Conservation (phyloP, 2,888 invertebrate genomes). For the Leptinotarsa rubiginosa region DNA sequence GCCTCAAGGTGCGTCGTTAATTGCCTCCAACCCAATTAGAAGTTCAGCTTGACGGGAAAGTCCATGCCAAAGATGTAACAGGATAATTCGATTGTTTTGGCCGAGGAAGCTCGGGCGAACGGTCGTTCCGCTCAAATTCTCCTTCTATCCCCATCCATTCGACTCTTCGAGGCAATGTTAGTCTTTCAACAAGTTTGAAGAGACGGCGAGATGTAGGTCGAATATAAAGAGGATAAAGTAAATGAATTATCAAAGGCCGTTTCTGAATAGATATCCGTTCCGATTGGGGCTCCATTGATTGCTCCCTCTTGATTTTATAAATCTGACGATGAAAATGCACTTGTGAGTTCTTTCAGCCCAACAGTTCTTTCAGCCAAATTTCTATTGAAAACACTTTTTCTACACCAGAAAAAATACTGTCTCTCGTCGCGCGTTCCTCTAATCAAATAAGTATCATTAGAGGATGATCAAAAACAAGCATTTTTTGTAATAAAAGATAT, state of each 20-base stretch:
- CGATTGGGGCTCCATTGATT: neutral
- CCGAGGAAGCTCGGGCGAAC: neutral
- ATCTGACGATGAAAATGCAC: too few species aligned
- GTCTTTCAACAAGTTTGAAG: neutral
- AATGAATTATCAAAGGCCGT: neutral
- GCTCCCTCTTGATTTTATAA: neutral
- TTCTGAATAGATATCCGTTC: neutral
- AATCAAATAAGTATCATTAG: too few species aligned
- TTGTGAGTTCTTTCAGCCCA: too few species aligned
- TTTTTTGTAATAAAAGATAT: too few species aligned
- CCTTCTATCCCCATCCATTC: neutral
- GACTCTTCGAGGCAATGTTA: neutral
- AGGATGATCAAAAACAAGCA: too few species aligned
- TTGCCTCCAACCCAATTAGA: conserved; percentile 49
- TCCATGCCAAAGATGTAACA: conserved; percentile 10
- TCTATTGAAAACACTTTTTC: too few species aligned
- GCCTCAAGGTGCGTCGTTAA: conserved; percentile 39
- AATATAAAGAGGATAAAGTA: conserved; percentile 2
- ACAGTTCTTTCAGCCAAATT: too few species aligned
- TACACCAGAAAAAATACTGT: too few species aligned
- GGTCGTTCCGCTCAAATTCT: neutral
- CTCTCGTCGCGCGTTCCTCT: too few species aligned
- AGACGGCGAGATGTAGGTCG: neutral
- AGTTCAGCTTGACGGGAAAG: conserved; percentile 23
- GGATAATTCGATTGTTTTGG: conserved; percentile 19